Conservation (phyloP, 2,888 invertebrate genomes). For the Himalopsyche japonica region DNA sequence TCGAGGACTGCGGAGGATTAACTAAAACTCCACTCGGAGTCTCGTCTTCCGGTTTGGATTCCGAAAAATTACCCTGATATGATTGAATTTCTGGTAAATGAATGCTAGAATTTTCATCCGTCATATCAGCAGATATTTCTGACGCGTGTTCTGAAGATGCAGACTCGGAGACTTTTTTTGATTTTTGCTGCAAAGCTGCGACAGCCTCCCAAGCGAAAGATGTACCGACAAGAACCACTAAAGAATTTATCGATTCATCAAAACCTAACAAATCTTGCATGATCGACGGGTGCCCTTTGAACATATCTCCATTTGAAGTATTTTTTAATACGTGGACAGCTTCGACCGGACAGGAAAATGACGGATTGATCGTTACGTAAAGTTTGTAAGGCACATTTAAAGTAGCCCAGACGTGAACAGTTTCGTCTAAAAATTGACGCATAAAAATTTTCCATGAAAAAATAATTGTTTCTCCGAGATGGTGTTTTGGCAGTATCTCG, state of each 20-base stretch:
- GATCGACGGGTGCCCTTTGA: slow-evolving; percentile 2
- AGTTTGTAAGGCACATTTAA: not conserved
- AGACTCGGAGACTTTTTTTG: not conserved
- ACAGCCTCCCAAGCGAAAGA: slow-evolving; percentile 54
- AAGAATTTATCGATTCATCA: slow-evolving; percentile 48
- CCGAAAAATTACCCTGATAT: not conserved
- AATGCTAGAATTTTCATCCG: not conserved
- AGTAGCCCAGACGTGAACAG: not conserved
- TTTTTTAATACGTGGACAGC: not conserved
- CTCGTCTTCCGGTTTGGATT: not conserved
- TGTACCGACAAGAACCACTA: slow-evolving; percentile 54
- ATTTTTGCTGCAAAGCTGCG: slow-evolving; percentile 47
- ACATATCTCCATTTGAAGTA: not conserved
- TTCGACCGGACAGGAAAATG: not conserved
- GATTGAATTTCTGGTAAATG: not conserved
- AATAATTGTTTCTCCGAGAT: not conserved
- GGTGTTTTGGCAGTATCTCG: not conserved
- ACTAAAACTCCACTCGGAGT: not conserved
- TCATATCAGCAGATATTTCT: not conserved
- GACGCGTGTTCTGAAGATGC: not conserved
- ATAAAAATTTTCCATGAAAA: not conserved
- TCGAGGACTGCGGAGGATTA: not conserved
- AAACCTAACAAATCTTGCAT: not conserved
- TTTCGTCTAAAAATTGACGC: not conserved
- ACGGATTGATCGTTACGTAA: not conserved